These are phyloP conservation scores for Phymanthus crucifer DNA, from an alignment of 92 coral and sea anemone species.

Conservation along the genomic window DNA sequence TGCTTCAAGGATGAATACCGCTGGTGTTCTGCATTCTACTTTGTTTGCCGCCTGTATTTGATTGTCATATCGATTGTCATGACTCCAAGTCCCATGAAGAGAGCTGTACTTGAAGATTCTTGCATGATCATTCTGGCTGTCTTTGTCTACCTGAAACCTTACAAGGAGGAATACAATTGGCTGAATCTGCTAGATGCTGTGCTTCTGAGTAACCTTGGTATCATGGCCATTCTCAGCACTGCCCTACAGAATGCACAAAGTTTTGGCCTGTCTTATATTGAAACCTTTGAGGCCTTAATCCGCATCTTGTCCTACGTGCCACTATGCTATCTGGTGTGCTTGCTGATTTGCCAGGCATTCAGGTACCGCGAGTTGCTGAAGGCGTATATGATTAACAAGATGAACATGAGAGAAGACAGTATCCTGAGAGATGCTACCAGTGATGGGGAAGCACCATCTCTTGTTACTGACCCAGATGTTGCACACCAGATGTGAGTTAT, in stretches of 20 bases:
- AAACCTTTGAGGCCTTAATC: constrained; percentile 28
- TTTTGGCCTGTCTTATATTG: not conserved
- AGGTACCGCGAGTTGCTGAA: constrained; percentile 25
- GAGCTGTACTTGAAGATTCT: constrained; percentile 55
- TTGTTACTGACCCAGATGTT: not conserved
- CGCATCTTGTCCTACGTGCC: constrained; percentile 66
- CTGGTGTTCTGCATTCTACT: constrained; percentile 97
- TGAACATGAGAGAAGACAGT: constrained; percentile 20
- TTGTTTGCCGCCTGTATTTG: constrained; percentile 68
- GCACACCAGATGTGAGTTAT: constrained; percentile 23
- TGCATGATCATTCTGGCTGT: constrained; percentile 66
- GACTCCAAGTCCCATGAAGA: constrained; percentile 46
- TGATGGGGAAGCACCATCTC: constrained; percentile 14
- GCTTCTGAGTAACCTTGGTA: constrained; percentile 65
- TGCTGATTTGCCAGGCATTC: constrained; percentile 22
- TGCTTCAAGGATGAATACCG: constrained; percentile 89
- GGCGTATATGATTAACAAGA: constrained; percentile 8
- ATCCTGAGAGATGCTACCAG: constrained; percentile 10
- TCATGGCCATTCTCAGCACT: constrained; percentile 69
- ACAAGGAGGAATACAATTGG: constrained; percentile 73
- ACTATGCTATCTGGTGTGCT: constrained; percentile 39
- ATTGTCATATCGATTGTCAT: constrained; percentile 48
- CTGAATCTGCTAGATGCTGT: constrained; percentile 76
- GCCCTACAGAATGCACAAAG: constrained; percentile 44
- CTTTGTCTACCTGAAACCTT: constrained; percentile 73